phyloP scores from a whole-genome alignment of 1,140 invertebrate species.

The Ruditapes philippinarum region DNA sequence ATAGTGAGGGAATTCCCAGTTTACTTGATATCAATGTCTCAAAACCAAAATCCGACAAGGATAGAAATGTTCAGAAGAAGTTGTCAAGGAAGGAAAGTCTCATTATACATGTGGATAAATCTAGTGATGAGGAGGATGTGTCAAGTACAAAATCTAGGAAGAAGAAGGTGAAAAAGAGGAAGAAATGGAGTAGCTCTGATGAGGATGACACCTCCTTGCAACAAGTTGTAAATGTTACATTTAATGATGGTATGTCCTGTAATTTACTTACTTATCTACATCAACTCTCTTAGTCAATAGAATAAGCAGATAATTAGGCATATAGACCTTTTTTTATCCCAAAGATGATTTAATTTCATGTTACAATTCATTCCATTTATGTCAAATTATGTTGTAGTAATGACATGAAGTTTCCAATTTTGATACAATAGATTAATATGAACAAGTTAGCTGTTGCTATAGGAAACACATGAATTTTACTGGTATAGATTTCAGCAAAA shows the following conservation, averaged over 20 bases:
- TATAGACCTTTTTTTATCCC: too few relatives aligned
- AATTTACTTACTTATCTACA: neutral
- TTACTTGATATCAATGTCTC: conserved; percentile 53
- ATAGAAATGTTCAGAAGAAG: neutral
- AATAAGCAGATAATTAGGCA: too few relatives aligned
- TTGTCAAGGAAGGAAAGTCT: conserved; percentile 26
- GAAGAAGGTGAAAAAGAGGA: conserved; percentile 37
- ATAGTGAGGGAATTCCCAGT: neutral
- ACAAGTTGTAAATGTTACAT: conserved; percentile 43
- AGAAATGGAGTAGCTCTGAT: conserved; percentile 39
- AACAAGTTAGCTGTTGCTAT: too few relatives aligned
- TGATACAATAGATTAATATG: too few relatives aligned
- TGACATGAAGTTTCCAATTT: too few relatives aligned
- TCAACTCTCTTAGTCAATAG: too few relatives aligned
- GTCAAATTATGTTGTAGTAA: too few relatives aligned
- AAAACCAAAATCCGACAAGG: conserved; percentile 15
- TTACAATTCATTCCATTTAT: too few relatives aligned
- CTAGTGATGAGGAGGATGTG: conserved; percentile 32
- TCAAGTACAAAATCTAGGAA: neutral
- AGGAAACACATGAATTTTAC: too few relatives aligned
- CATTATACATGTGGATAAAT: conserved; percentile 50
- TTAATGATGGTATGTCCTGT: conserved; percentile 40
- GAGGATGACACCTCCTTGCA: neutral
- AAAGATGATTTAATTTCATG: too few relatives aligned
- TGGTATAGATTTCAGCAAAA: too few relatives aligned